Evolutionary conservation across 2,888 invertebrate genomes (phyloP), one percentile per base, ranked within the genome.

Genomic region (Nomada flava): DNA sequence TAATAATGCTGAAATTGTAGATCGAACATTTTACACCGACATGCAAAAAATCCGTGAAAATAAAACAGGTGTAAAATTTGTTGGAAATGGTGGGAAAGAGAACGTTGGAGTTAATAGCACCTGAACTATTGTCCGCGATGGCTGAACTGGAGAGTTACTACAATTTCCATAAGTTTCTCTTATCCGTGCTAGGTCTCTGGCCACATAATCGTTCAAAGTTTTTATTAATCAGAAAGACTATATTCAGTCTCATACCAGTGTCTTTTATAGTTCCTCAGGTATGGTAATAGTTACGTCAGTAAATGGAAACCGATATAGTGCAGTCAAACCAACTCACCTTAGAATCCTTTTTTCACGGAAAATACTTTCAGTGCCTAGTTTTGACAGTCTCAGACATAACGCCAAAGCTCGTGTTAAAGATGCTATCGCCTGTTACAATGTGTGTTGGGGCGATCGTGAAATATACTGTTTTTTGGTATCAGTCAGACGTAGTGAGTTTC

Each of bases 181-280:
- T 76, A 23, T 44, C 62, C 3, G 0, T 10, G 3, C 2, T 76
- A 26, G 76, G 76, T 18, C 55, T 76, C 15, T 76, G 76, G 76
- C 76, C 76, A n/a, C 50, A 59, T 18, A 20, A 52, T 1, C 23
- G 13, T 15, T 18, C 10, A n/a, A 53, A 5, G 44, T 7, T 36
- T 20, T 15, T 15, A 1, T 7, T 15, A 11, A 7, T 74, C 10
- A 20, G 10, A 18, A 74, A 50, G 15, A 20, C 15, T 42, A 11
- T 42, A 7, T 7, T 53, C 52, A 52, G 36, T n/a, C 15, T 71
- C 9, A 18, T 7, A 23, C n/a, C 1, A 0, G 36, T 53, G 18
- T 42, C 18, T 11, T 10, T 26, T 50, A 10, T 71, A 20, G 0
- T 23, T 10, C 50, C 11, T 9, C 62, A 62, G 71, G 71, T 71